Base-by-base conservation (phyloP, 2,888 invertebrate species). In the Rhogogaster chlorosoma region DNA sequence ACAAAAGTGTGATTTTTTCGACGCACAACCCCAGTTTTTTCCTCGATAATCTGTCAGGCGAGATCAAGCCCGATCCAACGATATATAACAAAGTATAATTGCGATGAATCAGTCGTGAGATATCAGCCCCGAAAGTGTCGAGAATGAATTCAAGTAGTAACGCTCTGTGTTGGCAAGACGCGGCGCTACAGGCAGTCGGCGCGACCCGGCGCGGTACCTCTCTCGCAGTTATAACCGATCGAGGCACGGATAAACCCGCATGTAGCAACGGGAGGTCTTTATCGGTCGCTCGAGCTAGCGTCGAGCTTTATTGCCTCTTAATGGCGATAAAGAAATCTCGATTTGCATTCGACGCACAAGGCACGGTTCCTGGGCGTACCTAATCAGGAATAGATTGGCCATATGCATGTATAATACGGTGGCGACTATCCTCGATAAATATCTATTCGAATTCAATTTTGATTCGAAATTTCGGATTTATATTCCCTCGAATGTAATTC, bases 301-400 rank as follows among this genome's bases (percentile, higher is more conserved):
- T 75, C 86, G 86, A 86, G 85, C 86, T 85, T 87, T 67, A 82
- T 84, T 53, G 85, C 83, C 86, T 86, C 88, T 89, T 87, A 89
- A 89, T 87, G 88, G 32, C 45, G 71, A 86, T 83, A 71, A 64
- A 85, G 84, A 85, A 87, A 70, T 78, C 67, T 57, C 86, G 87
- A 86, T 91, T 89, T 89, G 89, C 91, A 90, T 89, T 88, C 86
- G 88, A 88, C 90, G 29, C 70, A 70, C 67, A 15, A 32, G 15
- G 26, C 61, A 9, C 15, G 36, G n/a, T 36, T 29, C 36, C 15
- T 18, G 32, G 29, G 36, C 70, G 29, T 70, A 36, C 9, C 70
- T 70, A 70, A 70, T 70, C 70, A 91, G 90, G 89, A 87, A 85
- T 86, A 87, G 89, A 90, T 90, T 87, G 88, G 87, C n/a, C 53